Evolutionary conservation across 1,140 invertebrate species (phyloP).

Genomic region (Venustaconcha ellipsiformis): DNA sequence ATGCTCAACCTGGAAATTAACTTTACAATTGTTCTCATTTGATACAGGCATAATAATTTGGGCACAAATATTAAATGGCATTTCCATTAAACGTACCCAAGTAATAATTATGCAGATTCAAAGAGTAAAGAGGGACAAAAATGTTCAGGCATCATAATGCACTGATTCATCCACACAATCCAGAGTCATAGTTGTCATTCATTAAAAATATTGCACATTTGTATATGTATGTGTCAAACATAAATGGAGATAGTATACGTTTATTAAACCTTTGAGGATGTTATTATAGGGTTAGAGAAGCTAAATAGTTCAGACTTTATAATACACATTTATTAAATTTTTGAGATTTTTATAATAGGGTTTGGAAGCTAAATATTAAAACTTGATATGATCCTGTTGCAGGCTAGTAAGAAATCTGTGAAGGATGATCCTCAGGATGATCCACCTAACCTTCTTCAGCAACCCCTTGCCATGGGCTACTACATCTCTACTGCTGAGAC

Average conservation of each 20-base stretch:
- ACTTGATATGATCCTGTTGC: background rate
- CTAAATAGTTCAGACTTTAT: background rate
- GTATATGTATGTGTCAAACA: background rate
- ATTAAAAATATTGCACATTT: no score
- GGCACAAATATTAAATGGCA: no score
- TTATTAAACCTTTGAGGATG: background rate
- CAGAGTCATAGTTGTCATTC: no score
- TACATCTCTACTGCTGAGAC: slow-evolving; percentile 96
- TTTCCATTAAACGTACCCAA: no score
- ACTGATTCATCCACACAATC: no score
- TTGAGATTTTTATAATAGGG: background rate
- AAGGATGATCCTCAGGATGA: slow-evolving; percentile 63
- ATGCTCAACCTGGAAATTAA: no score
- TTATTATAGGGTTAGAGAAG: background rate
- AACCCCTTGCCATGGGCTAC: slow-evolving; percentile 97
- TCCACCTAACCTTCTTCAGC: slow-evolving; percentile 83
- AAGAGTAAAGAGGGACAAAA: no score
- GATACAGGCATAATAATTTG: no score
- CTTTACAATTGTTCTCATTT: no score
- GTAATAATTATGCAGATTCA: no score
- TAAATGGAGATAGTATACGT: background rate
- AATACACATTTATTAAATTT: background rate
- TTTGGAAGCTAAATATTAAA: background rate
- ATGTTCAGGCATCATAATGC: no score
- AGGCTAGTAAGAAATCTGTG: slow-evolving; percentile 40